Evolutionary conservation across 2,797 vertebrate genomes (phyloP), one percentile per base, ranked within the genome.

Genomic region (Diplodus sargus): DNA sequence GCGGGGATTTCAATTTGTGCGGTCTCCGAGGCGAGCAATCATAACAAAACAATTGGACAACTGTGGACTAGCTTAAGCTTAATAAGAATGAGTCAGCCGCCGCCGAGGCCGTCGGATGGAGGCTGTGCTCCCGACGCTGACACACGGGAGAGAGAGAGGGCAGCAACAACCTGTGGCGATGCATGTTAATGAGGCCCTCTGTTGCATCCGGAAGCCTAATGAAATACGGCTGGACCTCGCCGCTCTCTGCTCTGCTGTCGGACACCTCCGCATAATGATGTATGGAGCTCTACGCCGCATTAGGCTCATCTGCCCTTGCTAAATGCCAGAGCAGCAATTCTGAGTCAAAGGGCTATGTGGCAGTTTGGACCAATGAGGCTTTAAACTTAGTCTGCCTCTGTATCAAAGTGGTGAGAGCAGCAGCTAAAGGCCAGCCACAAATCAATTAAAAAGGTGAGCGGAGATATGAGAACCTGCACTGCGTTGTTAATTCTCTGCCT

Each of bases 241-340:
- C 11, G 61, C 78, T 83, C 85, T 81, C 72, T 51, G 63, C 81
- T 79, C 79, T 13, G 81, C 73, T 57, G 77, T 88, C 65, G 18
- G 84, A 90, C 89, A 86, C 84, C 87, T 84, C 75, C 0, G 74
- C 82, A 84, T 91, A 87, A 90, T 91, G 87, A 91, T 90, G 81
- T 75, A 88, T 82, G 76, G 76, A 76, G 85, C 84, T 22, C 70
- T 43, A 64, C 54, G 42, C 84, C 18, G 60, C 84, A 71, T 88
- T 85, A 80, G 42, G 61, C 86, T 90, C 85, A 81, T 90, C 85
- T 84, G 89, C 86, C 85, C 87, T 89, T 42, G 73, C 72, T 87
- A 93, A 95, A 94, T 90, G 92, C 90, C 92, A 94, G 56, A 74
- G 85, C 74, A 77, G 79, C 87, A 78, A 87, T 93, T 90, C 75